phyloP scores from a whole-genome alignment of 1,140 invertebrate genomes.

The Diorhabda elongata region DNA sequence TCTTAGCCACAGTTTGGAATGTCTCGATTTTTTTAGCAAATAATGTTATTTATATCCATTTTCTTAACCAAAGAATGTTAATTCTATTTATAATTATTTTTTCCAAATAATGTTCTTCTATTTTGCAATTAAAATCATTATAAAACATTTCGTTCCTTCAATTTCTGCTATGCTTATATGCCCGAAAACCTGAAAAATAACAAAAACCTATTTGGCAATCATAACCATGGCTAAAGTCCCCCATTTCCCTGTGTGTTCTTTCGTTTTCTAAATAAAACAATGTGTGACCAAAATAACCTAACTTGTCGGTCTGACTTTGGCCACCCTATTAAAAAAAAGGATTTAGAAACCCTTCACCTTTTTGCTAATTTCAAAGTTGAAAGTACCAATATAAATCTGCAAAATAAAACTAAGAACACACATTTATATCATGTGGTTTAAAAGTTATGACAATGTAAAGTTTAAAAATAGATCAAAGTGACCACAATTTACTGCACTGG shows the following conservation, averaged over 20 bases:
- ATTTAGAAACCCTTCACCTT: not conserved
- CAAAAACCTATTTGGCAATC: not conserved
- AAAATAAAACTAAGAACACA: too few relatives aligned
- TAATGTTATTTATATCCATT: not conserved
- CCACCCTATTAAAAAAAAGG: not conserved
- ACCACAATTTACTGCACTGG: too few relatives aligned
- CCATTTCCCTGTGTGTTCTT: not conserved
- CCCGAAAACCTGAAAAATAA: not conserved
- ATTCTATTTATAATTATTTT: too few relatives aligned
- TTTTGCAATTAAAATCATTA: not conserved
- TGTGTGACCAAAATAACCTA: not conserved
- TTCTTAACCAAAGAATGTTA: not conserved
- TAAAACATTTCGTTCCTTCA: not conserved
- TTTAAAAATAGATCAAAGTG: too few relatives aligned
- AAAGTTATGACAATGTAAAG: too few relatives aligned
- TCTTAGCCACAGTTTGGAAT: not conserved
- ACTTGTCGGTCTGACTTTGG: not conserved
- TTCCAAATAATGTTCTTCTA: not conserved
- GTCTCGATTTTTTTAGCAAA: not conserved
- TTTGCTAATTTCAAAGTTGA: slow-evolving; percentile 1
- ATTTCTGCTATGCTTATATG: not conserved
- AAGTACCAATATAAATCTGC: not conserved
- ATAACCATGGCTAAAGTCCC: not conserved
- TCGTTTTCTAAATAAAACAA: not conserved
- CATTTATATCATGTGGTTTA: too few relatives aligned